Evolutionary conservation across 2,797 vertebrate genomes (phyloP).

Genomic region (Nyctibius grandis): DNA sequence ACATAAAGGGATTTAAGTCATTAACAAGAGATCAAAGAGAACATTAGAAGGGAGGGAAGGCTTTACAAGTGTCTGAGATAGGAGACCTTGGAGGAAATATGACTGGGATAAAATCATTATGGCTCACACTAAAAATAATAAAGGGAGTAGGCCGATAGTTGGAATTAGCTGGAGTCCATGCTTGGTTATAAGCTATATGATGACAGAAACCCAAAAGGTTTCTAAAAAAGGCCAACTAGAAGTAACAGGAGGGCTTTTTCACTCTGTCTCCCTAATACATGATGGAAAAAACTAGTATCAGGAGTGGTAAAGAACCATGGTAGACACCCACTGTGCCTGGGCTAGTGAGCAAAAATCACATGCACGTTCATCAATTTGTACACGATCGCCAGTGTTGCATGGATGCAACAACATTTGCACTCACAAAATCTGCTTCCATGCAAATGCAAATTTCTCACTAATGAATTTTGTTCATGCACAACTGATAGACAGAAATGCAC

Average conservation of each 20-base stretch:
- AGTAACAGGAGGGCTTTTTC: neutral
- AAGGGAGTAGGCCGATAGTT: slow-evolving; percentile 38
- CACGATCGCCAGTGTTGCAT: rapidly evolving
- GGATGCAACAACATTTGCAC: neutral
- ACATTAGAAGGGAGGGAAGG: slow-evolving; percentile 68
- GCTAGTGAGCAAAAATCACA: neutral
- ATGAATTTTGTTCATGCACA: neutral
- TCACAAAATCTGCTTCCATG: neutral
- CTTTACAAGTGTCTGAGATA: slow-evolving; percentile 69
- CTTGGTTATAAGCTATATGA: slow-evolving; percentile 12
- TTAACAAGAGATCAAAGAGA: slow-evolving; percentile 77
- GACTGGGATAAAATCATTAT: slow-evolving; percentile 66
- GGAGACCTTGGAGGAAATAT: slow-evolving; percentile 76
- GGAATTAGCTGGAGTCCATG: slow-evolving; percentile 46
- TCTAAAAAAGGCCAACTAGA: neutral
- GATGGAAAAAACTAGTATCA: neutral
- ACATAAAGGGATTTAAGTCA: slow-evolving; percentile 64
- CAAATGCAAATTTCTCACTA: neutral
- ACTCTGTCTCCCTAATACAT: neutral
- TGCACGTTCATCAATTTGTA: rapidly evolving
- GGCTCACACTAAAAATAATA: slow-evolving; percentile 68
- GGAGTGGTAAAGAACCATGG: neutral
- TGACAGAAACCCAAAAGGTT: slow-evolving; percentile 46
- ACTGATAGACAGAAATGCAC: neutral
- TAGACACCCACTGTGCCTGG: neutral